Base-by-base conservation (phyloP, 2,888 invertebrate species). In the Orchesellides sinensis region DNA sequence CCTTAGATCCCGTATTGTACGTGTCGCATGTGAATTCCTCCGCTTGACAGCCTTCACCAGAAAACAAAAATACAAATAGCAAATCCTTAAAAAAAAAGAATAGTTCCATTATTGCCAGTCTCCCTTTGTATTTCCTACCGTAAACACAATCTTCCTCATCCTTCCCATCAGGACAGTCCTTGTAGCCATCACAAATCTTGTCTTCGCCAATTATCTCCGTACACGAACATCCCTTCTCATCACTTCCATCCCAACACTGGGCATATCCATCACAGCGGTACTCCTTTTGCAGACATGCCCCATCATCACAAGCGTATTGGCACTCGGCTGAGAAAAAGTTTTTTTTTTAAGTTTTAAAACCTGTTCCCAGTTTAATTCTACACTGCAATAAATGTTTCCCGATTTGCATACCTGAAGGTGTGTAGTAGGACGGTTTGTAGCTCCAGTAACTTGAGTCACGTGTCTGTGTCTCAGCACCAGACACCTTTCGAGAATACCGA, bases 111-210 rank as follows among this genome's bases (percentile, higher is more conserved):
- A 32, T 32, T 5, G 10, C 32, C 40, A 8, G n/a, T n/a, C n/a
- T 5, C 2, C 10, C 1, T 40, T 8, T 5, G 40, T 8, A 14
- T 40, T 40, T 8, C 2, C 8, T 45, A 77, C 77, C 83, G 21
- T 54, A 79, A 8, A 72, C 78, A 29, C 83, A 83, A 2, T 61
- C 59, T 2, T 27, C 12, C 61, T 86, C 86, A 69, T 87, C 87
- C 27, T 73, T 69, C 0, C 83, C 84, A n/a, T 52, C 40, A 0
- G 84, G 81, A 35, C 83, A 77, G 27, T 80, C 80, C 61, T 93
- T 93, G 89, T 94, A 95, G 17, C 95, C 95, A 90, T 96, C 96
- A 89, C 96, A 96, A 0, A 93, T 89, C 85, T 94, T 92, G 2
- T 92, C 91, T 59, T 91, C 90, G 17, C 92, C 92, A 12, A 96